Conservation (phyloP, 30 jellyfish, hydroid and myxozoan genomes). For the Cassiopea xamachana region DNA sequence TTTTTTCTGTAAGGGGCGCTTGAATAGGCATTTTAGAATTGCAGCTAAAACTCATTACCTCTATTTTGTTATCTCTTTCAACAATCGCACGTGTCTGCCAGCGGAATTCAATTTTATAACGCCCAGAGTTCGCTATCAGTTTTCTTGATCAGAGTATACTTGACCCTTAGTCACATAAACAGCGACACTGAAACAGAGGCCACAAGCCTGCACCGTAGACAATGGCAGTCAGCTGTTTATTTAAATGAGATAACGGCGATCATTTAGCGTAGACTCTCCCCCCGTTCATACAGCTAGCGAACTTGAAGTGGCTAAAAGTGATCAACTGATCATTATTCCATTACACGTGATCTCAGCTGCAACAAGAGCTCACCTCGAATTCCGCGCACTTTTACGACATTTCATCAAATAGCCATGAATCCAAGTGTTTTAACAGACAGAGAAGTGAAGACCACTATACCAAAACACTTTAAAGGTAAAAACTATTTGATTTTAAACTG, state of each 20-base stretch:
- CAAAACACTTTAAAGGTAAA: conserved; percentile 16
- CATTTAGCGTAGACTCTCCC: conserved; percentile 11
- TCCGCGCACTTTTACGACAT: background rate
- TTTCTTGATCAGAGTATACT: background rate
- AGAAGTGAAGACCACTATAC: conserved; percentile 40
- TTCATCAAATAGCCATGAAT: conserved; percentile 21
- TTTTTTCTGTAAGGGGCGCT: too few relatives aligned
- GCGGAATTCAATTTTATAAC: background rate
- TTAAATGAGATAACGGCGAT: background rate
- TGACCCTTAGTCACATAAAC: background rate
- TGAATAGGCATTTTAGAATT: too few relatives aligned
- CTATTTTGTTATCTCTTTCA: background rate
- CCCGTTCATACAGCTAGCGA: conserved; percentile 52
- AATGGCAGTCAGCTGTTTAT: conserved; percentile 38
- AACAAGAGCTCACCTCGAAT: background rate
- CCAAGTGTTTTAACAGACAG: conserved; percentile 70
- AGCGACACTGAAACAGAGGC: background rate
- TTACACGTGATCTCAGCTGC: conserved; percentile 20
- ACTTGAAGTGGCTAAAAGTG: conserved; percentile 64
- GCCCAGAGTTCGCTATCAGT: background rate
- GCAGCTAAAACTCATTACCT: too few relatives aligned
- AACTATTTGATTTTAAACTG: background rate
- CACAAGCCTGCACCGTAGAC: conserved; percentile 13
- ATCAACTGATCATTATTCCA: conserved; percentile 65
- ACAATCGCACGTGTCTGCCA: background rate